Base-by-base conservation (phyloP, 2,888 invertebrate genomes). In the Calliopum simillimum region DNA sequence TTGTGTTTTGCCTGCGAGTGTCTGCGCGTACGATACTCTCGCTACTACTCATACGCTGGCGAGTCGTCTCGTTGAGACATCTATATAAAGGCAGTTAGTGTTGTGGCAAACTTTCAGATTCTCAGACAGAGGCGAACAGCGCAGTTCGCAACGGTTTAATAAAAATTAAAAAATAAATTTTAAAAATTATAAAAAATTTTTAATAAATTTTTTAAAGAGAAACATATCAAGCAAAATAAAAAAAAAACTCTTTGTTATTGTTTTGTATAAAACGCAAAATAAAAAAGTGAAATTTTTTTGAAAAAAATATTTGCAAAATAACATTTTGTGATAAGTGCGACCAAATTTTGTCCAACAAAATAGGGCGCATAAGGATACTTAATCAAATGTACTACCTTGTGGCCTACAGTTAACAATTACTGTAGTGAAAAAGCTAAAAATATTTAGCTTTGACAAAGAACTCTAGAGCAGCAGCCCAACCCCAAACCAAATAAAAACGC, bases 371-470 rank as follows among this genome's bases (percentile, higher is more conserved):
- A 76, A 74, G 76, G 74, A 74, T 79, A 74, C 72, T 80, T 74
- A 80, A 76, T 76, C 81, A 82, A 79, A 82, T 82, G 82, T 82
- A 82, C 81, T 80, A 82, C 78, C 80, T 82, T 72, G 82, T 82
- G 76, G 81, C 82, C 66, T 82, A 82, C 76, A 82, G 82, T 78
- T 82, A 79, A 79, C 81, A 79, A 80, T 74, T 78, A 76, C 75
- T 76, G 73, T 76, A 77, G 74, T 73, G 72, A 71, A 72, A 76
- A 74, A 76, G 78, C 76, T 74, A 71, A 68, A 55, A 44, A 55
- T 62, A 43, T 8, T 47, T 68, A 70, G 71, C 58, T 72, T 72
- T 70, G 62, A 41, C 55, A 68, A 66, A 66, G 44, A 71, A 55
- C 41, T 47, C 46, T 12, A 68, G n/a, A n/a, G n/a, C n/a, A n/a